A percentile compares a stretch with the other conserved stretches of the same genome.
phyloP scores from a whole-genome alignment of 2,888 invertebrate genomes.

The Stegophylla sp. region DNA sequence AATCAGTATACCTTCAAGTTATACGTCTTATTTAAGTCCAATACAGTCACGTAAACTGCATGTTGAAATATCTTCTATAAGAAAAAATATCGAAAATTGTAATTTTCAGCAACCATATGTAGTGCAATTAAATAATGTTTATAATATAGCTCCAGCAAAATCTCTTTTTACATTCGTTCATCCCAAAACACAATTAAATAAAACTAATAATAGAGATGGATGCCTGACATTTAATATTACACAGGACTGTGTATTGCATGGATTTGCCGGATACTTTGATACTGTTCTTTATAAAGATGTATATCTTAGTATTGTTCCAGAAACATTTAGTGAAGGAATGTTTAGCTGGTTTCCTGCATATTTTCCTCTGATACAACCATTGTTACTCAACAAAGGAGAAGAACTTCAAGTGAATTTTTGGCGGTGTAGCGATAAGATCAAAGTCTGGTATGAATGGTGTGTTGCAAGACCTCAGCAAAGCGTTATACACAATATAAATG shows the following conservation, averaged over 20 bases:
- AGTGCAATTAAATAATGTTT: conserved; percentile 86
- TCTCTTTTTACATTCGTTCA: conserved; percentile 87
- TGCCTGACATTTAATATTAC: conserved; percentile 74
- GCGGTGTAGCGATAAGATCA: conserved; percentile 78
- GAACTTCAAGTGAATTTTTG: conserved; percentile 83
- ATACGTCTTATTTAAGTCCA: conserved; percentile 90
- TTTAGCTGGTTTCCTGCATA: conserved; percentile 98
- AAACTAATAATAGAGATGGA: conserved; percentile 66
- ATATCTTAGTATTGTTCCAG: conserved; percentile 86
- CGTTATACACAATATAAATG: conserved; percentile 75
- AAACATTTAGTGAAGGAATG: conserved; percentile 88
- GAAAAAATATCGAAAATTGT: conserved; percentile 60
- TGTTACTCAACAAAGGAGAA: conserved; percentile 74
- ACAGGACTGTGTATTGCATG: conserved; percentile 85
- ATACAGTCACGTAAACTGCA: conserved; percentile 86
- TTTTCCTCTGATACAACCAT: conserved; percentile 74
- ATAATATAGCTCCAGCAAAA: conserved; percentile 77
- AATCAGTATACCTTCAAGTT: conserved; percentile 87
- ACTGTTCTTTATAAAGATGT: conserved; percentile 86
- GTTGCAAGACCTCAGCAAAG: conserved; percentile 71
- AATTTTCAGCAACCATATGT: conserved; percentile 86
- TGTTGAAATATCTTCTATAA: conserved; percentile 72
- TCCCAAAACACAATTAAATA: conserved; percentile 74
- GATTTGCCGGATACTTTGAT: conserved; percentile 96
- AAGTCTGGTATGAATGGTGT: conserved; percentile 97